Percentiles rank a stretch among this genome's conserved stretches.
phyloP scores from a whole-genome alignment of 2,888 invertebrate species.

The Scaptomyza reducta region DNA sequence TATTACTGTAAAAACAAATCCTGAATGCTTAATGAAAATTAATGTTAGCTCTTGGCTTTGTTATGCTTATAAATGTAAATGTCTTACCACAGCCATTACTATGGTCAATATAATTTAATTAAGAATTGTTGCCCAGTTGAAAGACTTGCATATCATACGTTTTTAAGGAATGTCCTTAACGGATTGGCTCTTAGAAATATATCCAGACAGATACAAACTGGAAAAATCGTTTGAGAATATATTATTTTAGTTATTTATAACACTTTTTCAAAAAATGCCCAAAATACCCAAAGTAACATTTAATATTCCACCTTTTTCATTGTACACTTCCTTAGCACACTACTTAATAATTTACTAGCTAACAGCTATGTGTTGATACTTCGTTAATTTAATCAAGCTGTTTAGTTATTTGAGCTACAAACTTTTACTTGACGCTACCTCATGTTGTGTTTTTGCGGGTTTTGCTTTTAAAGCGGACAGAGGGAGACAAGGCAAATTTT shows the following conservation, averaged over 20 bases:
- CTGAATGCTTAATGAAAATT: background rate
- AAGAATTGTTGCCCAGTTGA: background rate
- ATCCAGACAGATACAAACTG: no score
- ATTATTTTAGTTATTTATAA: no score
- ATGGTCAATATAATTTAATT: background rate
- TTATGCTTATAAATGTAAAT: background rate
- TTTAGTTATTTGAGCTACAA: constrained; percentile 19
- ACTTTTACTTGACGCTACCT: constrained; percentile 1
- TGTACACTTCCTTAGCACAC: background rate
- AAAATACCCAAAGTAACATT: background rate
- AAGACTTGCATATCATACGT: background rate
- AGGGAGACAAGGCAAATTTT: constrained; percentile 15
- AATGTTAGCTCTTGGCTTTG: background rate
- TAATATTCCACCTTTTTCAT: background rate
- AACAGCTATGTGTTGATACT: constrained; percentile 10
- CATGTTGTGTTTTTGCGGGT: background rate
- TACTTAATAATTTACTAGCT: constrained; percentile 27
- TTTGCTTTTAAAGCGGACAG: background rate
- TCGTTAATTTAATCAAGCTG: constrained; percentile 36
- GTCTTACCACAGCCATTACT: background rate
- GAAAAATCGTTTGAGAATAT: no score
- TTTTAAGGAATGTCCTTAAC: no score
- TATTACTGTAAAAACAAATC: background rate
- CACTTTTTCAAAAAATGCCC: background rate
- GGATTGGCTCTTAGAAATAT: no score